These are phyloP conservation scores for Australoheros facetus DNA, from an alignment of 2,797 vertebrate genomes.

Conservation along the genomic window DNA sequence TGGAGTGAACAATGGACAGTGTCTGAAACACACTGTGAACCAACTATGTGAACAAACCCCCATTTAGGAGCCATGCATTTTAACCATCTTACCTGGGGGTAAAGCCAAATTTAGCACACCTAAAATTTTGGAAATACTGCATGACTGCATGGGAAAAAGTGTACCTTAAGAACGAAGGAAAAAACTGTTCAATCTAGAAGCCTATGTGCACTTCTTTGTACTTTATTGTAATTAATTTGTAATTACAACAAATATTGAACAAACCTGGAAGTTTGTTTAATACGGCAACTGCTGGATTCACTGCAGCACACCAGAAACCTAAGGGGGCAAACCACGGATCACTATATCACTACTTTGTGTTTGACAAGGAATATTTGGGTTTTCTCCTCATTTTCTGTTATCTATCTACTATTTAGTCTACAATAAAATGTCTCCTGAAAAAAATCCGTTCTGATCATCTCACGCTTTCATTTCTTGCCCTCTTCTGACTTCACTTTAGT, in stretches of 20 bases:
- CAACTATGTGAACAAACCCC: neutral
- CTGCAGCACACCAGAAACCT: neutral
- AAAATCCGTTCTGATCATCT: neutral
- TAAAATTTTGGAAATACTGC: neutral
- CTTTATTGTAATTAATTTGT: neutral
- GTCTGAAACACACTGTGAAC: neutral
- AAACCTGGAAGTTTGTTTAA: neutral
- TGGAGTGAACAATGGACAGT: neutral
- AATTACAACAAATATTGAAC: neutral
- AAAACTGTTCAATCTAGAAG: too few species aligned
- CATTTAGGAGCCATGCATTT: neutral
- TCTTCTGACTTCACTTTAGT: neutral
- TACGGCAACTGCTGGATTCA: neutral
- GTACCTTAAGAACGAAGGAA: too few species aligned
- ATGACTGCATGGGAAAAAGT: too few species aligned
- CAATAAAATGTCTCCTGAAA: neutral
- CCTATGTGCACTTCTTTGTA: neutral
- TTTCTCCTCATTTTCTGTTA: constrained; percentile 2
- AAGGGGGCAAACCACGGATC: neutral
- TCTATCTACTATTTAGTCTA: neutral
- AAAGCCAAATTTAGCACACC: neutral
- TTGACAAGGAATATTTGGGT: neutral
- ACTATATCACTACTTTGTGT: neutral
- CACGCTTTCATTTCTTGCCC: neutral
- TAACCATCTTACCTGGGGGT: neutral